Evolutionary conservation across 2,113 vertebrate genomes (phyloP), one percentile per base, ranked within the genome.

Genomic region (Ornithorhynchus anatinus): DNA sequence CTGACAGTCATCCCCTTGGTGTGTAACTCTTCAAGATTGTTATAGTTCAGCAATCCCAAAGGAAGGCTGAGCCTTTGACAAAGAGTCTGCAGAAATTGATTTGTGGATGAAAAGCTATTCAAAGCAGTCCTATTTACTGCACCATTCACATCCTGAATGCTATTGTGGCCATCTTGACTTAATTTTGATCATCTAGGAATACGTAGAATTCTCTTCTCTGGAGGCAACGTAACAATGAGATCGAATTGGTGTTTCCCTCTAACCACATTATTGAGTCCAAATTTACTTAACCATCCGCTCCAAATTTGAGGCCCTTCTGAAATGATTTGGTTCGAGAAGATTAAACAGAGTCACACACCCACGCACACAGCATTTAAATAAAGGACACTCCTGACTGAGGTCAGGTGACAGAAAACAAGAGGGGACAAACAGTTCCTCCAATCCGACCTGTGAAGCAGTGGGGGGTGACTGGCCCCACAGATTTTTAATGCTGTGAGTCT

Each of bases 161-260:
- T 42, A 59, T 5, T 66, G 37, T 17, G 48, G 56, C 68, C 52
- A 51, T 57, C 22, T 77, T 35, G 15, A 19, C 3, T 16, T 48
- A 8, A 48, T 43, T 52, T 70, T 53, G 29, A 45, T 25, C 66
- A 52, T 23, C 47, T 45, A 48, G 15, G 79, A 87, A 77, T 59
- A 77, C 81, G 69, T 54, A 77, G 19, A 12, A 72, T 14, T n/a
- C 6, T 48, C 45, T 13, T 22, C 10, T 67, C 56, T 10, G 12
- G 13, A 53, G 25, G 45, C 27, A 74, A 51, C 20, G 42, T 37
- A n/a, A n/a, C n/a, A n/a, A n/a, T n/a, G n/a, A n/a, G n/a, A n/a
- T n/a, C n/a, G n/a, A n/a, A n/a, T n/a, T n/a, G n/a, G n/a, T n/a
- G n/a, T n/a, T n/a, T n/a, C n/a, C n/a, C n/a, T n/a, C n/a, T n/a